Base-by-base conservation (phyloP, 2,113 vertebrate species). In the Coregonus clupeaformis region DNA sequence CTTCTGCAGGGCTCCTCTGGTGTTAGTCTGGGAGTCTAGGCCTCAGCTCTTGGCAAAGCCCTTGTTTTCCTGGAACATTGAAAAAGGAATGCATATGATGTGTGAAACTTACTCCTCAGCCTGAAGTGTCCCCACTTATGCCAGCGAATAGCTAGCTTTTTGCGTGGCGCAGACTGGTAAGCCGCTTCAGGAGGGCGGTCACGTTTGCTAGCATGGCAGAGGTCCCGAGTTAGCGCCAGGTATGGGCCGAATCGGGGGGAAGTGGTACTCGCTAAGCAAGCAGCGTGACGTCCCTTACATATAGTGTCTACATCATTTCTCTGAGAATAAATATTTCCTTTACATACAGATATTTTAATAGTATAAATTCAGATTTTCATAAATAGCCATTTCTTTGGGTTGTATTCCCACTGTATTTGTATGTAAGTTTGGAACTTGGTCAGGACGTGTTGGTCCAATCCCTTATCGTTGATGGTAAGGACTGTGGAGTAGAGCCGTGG, bases 391-490 rank as follows among this genome's bases (percentile, higher is more conserved):
- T 27, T 12, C 29, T 0, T 2, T 20, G 4, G 9, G 13, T 32
- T 67, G 16, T n/a, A n/a, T 14, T 67, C 30, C 12, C 13, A 65
- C 49, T 16, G 22, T 67, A 30, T 66, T 18, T 29, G 64, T 14
- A 67, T 67, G 25, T 42, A n/a, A 20, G 20, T 67, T 14, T 9
- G 18, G 18, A 20, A 36, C 12, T 14, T 32, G 11, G 6, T 67
- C 57, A 60, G 25, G 42, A 64, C 68, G 9, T 22, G 25, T 7
- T 62, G 25, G 59, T 22, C 64, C 29, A 66, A 30, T 30, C 24
- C 6, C 60, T 52, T 85, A 78, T 84, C 84, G 77, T 80, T 73
- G 82, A 83, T 70, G 69, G 68, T 59, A 73, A 60, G 49, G 49
- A 16, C 18, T 18, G 4, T 55, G 52, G 16, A 20, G 16, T 18